Evolutionary conservation across 2,888 invertebrate genomes (phyloP), one percentile per base, ranked within the genome.

Genomic region (Dromius quadrimaculatus): DNA sequence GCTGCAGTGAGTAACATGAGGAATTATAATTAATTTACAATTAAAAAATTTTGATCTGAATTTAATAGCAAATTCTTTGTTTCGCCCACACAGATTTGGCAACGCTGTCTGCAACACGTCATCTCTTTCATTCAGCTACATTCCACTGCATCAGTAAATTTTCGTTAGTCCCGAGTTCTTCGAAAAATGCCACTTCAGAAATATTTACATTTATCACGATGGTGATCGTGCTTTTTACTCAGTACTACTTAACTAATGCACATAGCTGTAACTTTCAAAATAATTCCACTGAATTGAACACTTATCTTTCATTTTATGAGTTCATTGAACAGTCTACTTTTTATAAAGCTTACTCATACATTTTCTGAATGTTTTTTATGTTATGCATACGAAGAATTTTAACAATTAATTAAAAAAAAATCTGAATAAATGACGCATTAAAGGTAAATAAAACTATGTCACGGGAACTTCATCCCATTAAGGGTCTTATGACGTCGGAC

Each of bases 11-110:
- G n/a, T n/a, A n/a, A n/a, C n/a, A n/a, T n/a, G n/a, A n/a, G n/a
- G n/a, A n/a, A n/a, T n/a, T n/a, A n/a, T n/a, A n/a, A n/a, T n/a
- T n/a, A n/a, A n/a, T n/a, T n/a, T n/a, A n/a, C n/a, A n/a, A n/a
- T n/a, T n/a, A n/a, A n/a, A n/a, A n/a, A n/a, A n/a, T n/a, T n/a
- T n/a, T n/a, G n/a, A n/a, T n/a, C n/a, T n/a, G n/a, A n/a, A n/a
- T n/a, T n/a, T n/a, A n/a, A n/a, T n/a, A n/a, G n/a, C n/a, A n/a
- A n/a, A 65, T 65, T 65, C 65, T 65, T 50, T 65, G 65, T 65
- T 54, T 65, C 65, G 38, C 65, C 65, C 50, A 65, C 65, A 54
- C 36, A 50, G 23, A 9, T 54, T 65, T 65, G 65, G 65, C 65
- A 65, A 65, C 54, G 50, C 34, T 50, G 65, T 54, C 1, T 15